Percentiles rank a stretch among this genome's conserved stretches.
These are phyloP conservation scores for Dysidea cf. avara DNA, from an alignment of 37 sponge, comb jelly and placozoan genomes.

Conservation along the genomic window DNA sequence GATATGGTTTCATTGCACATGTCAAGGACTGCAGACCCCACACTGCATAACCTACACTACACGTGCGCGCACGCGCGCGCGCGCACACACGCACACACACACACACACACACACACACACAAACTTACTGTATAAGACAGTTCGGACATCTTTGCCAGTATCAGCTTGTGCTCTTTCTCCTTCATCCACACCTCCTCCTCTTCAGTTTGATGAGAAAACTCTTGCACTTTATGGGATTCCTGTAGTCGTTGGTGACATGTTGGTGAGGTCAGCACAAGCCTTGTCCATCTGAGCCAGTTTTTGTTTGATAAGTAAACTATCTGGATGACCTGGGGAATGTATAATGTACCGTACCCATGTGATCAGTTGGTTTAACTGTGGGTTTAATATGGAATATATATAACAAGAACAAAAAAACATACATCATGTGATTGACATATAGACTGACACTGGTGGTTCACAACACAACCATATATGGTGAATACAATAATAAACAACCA, in stretches of 20 bases:
- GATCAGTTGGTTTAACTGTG: no score
- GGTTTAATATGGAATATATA: no score
- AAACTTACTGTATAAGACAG: conserved; percentile 32
- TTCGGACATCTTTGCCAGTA: conserved; percentile 60
- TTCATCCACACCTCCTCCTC: conserved; percentile 93
- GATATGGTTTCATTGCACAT: no score
- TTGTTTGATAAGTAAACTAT: conserved; percentile 44
- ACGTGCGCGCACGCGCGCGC: neutral
- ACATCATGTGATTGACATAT: no score
- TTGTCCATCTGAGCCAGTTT: conserved; percentile 47
- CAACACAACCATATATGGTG: no score
- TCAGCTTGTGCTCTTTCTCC: conserved; percentile 81
- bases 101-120: no score
- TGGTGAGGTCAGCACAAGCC: conserved; percentile 35
- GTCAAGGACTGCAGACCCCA: no score
- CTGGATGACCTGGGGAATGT: conserved; percentile 72
- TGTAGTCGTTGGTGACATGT: conserved; percentile 42
- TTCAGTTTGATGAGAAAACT: conserved; percentile 85
- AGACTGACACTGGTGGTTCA: no score
- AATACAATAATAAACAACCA: no score
- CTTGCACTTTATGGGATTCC: conserved; percentile 81
- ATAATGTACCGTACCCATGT: no score
- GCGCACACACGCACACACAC: no score
- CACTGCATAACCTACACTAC: neutral
- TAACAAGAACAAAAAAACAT: no score